Evolutionary conservation across 2,888 invertebrate genomes (phyloP), one percentile per base, ranked within the genome.

Genomic region (Tetheella fluctuosa): DNA sequence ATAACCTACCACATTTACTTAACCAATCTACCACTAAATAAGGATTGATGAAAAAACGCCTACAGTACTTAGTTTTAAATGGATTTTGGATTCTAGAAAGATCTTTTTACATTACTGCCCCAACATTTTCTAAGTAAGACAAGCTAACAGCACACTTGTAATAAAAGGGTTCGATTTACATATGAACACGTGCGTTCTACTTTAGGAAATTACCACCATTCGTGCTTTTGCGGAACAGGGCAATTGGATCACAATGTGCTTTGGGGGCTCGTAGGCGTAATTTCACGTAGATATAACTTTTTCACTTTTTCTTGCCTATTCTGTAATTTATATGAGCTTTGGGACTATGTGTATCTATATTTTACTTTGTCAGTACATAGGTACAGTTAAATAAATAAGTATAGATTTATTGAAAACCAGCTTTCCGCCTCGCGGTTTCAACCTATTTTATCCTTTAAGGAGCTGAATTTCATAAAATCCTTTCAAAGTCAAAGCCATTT

Each of bases 181-280:
- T 39, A 39, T n/a, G 39, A 39, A 4, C 39, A 39, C n/a, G 42
- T 20, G 20, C 10, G 48, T 48, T 48, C 48, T 48, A 48, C 48
- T 48, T 48, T 48, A 48, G 48, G 48, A 48, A 48, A 48, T 48
- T 48, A 15, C 48, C 17, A 20, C 48, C 10, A 17, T 30, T 54
- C 17, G 28, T 28, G 30, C 30, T 54, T n/a, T 17, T 20, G 30
- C 25, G 54, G 10, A 54, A 30, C 30, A 54, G 13, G 28, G 54
- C 54, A 54, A 54, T 54, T 30, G 54, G 12, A 54, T 54, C 54
- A 17, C 7, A 17, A 54, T 28, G 28, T 15, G 54, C 54, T 4
- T 17, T 17, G 17, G 54, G 54, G 54, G 17, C 17, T 54, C 28
- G 54, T 54, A 54, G 30, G 54, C 54, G 20, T 25, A 25, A 54